Evolutionary conservation across 2,113 vertebrate genomes (phyloP).

Genomic region (Rhynchopsitta pachyrhyncha): DNA sequence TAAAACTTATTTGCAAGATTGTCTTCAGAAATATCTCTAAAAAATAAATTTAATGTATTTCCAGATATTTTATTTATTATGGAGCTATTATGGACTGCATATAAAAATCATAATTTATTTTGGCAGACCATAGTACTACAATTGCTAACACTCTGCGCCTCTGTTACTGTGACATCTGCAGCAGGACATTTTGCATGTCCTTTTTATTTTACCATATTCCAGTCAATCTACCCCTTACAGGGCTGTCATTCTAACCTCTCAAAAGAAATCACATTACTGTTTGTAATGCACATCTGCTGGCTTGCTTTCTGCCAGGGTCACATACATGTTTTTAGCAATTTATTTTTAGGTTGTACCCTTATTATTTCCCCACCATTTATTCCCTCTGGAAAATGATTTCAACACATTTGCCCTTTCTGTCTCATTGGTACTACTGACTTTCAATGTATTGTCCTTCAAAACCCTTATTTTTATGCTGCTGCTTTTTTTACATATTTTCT

Average conservation of each 20-base stretch:
- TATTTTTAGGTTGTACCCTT: conserved; percentile 34
- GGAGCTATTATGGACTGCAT: neutral
- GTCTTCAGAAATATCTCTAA: neutral
- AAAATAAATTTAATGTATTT: neutral
- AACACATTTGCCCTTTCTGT: neutral
- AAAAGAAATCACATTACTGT: neutral
- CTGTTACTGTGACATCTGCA: neutral
- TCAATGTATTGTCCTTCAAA: neutral
- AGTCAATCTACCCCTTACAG: neutral
- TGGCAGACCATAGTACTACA: neutral
- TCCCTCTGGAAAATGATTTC: neutral
- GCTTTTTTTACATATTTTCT: neutral
- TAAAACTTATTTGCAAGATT: neutral
- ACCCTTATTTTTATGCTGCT: neutral
- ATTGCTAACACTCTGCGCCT: neutral
- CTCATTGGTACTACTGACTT: neutral
- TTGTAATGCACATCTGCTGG: neutral
- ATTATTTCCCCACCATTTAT: neutral
- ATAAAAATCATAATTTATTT: neutral
- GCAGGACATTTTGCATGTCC: neutral
- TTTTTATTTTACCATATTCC: neutral
- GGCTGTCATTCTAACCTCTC: neutral
- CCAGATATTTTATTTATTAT: neutral
- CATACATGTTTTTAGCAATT: neutral
- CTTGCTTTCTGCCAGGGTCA: neutral